Base-by-base conservation (phyloP, 2,113 vertebrate species). In the Clinocottus analis region DNA sequence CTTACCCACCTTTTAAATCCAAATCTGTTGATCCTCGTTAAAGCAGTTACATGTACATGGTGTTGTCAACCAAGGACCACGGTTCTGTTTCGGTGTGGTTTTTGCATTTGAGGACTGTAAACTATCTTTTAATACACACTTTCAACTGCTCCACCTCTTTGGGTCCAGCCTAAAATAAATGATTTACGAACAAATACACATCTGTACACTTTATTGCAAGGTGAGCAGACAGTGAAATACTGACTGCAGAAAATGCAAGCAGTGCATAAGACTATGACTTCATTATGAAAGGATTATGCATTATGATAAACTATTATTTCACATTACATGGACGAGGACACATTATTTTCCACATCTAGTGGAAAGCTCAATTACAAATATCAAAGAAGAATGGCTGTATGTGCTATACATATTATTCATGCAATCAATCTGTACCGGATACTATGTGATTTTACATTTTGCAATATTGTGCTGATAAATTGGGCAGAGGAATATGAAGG, bases 1-100 rank as follows among this genome's bases (percentile, higher is more conserved):
- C 31, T 75, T 53, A 80, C 53, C 43, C 33, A 43, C 55, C 31
- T n/a, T 35, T 56, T 10, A 78, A 76, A 85, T 85, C 56, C 51
- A 81, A 79, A 80, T 59, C 29, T 79, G 70, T 23, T 70, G 63
- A 72, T 77, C 49, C 9, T 41, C 5, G 27, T n/a, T 71, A 4
- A 67, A 74, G 60, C 9, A 61, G 23, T 73, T 68, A 31, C 7
- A 19, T 17, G 61, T 72, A 19, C 14, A 23, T 33, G 61, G 9
- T 43, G 23, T 59, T 17, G 37, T 49, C 41, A 62, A 73, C 3
- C 11, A 39, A 6, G 43, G 11, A 68, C 14, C 11, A 21, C 10
- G 1, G 29, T 53, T 58, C 17, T 60, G 33, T 43, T 23, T 2
- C 25, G 21, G 11, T 49, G 39, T 7, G 33, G 13, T 45, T 72